Conservation (phyloP, 2,113 vertebrate species). For the Thomomys bottae region DNA sequence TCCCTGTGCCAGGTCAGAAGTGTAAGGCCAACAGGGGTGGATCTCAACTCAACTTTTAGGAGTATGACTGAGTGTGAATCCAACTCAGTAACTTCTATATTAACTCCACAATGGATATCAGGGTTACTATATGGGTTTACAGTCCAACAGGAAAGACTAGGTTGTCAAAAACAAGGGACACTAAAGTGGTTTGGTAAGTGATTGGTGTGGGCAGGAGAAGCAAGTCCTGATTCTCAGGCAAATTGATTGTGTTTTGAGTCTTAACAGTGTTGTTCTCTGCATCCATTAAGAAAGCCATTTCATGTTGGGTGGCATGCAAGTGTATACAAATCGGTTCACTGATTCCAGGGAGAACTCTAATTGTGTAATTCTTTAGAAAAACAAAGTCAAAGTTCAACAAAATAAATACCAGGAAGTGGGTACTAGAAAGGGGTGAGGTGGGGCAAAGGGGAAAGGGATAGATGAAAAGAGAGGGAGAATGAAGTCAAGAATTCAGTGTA, state of each 20-base stretch:
- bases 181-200: background rate
- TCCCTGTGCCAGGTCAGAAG: background rate
- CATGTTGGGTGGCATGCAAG: no score
- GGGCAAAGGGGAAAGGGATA: no score
- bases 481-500: no score
- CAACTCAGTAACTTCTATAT: background rate
- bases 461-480: no score
- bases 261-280: background rate
- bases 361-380: no score
- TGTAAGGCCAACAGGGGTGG: background rate
- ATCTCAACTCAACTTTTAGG: background rate
- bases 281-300: background rate
- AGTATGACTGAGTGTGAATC: background rate
- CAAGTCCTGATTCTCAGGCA: background rate
- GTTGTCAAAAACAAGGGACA: background rate
- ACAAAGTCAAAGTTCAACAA: no score
- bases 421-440: no score
- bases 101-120: background rate
- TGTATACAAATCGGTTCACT: no score
- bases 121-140: background rate
- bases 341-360: no score
- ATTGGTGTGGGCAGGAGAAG: background rate
- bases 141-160: background rate
- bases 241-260: background rate
- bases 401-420: no score